Conservation (phyloP, 2,113 vertebrate genomes). For the Cyanoderma ruficeps region DNA sequence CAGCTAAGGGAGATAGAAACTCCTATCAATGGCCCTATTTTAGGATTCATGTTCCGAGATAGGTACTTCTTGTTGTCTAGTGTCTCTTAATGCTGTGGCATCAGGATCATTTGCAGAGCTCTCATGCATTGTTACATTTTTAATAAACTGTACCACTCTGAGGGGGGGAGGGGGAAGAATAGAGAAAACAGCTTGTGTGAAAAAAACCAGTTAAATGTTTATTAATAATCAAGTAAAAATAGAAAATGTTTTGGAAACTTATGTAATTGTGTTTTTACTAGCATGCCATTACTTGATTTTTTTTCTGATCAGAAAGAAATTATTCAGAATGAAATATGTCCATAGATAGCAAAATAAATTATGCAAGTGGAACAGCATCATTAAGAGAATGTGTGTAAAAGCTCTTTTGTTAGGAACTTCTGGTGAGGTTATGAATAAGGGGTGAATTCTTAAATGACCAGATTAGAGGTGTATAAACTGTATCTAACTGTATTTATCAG, state of each 20-base stretch:
- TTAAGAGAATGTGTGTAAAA: background rate
- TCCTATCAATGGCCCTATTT: background rate
- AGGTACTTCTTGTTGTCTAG: background rate
- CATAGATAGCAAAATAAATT: background rate
- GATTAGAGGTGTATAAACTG: background rate
- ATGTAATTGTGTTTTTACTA: background rate
- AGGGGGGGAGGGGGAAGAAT: background rate
- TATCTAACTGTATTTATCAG: background rate
- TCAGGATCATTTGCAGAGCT: background rate
- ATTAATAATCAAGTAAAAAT: background rate
- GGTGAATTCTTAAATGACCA: background rate
- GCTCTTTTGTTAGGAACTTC: background rate
- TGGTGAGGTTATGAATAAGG: background rate
- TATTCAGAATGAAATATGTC: background rate
- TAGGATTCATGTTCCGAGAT: background rate
- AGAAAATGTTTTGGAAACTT: background rate
- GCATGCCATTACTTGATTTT: background rate
- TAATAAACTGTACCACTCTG: background rate
- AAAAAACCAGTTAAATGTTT: background rate
- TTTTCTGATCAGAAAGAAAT: background rate
- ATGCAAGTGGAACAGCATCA: background rate
- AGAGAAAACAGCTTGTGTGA: background rate
- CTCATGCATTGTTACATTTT: background rate
- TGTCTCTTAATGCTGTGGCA: background rate
- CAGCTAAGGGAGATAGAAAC: background rate